Evolutionary conservation across 2,797 vertebrate genomes (phyloP), one percentile per base, ranked within the genome.

Genomic region (Enteromius afrohamiltoni): DNA sequence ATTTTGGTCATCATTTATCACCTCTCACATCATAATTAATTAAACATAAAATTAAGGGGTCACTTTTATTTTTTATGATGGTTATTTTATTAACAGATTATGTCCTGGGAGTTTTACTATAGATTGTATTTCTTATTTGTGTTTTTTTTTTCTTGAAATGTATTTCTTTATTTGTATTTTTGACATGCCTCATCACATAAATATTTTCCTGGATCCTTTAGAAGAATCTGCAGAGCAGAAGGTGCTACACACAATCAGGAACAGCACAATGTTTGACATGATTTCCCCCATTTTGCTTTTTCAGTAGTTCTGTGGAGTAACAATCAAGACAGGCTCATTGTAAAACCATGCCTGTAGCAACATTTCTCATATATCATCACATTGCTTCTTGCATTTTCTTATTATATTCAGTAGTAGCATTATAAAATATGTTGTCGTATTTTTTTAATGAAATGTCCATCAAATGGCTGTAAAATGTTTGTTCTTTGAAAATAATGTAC

Each of bases 1-100:
- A 80, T 31, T 76, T 85, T 80, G 45, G 64, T 34, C 42, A 64
- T 45, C 40, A 80, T 73, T 11, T 58, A 26, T 81, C 79, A 84
- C 49, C 67, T 73, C 40, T 78, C 29, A 71, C 70, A 76, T n/a
- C n/a, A n/a, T n/a, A n/a, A n/a, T n/a, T n/a, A n/a, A n/a, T n/a
- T n/a, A n/a, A n/a, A n/a, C n/a, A n/a, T n/a, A 16, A 53, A 6
- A 74, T 77, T 65, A 70, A 29, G 23, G n/a, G n/a, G 10, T 26
- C 55, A 23, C 17, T 3, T 16, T 49, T 16, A 55, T 55, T 55
- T n/a, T 55, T 10, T 40, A 55, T n/a, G 5, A 17, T 51, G 47
- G 47, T 51, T 51, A 51, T 17, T 51, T 49, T 49, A 49, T 51
- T 51, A 49, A 49, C 8, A 55, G 21, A 10, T n/a, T 10, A 10